A percentile compares a stretch with the other conserved stretches of the same genome.
Conservation (phyloP, 2,797 vertebrate species). For the Melanotaenia trifasciata region DNA sequence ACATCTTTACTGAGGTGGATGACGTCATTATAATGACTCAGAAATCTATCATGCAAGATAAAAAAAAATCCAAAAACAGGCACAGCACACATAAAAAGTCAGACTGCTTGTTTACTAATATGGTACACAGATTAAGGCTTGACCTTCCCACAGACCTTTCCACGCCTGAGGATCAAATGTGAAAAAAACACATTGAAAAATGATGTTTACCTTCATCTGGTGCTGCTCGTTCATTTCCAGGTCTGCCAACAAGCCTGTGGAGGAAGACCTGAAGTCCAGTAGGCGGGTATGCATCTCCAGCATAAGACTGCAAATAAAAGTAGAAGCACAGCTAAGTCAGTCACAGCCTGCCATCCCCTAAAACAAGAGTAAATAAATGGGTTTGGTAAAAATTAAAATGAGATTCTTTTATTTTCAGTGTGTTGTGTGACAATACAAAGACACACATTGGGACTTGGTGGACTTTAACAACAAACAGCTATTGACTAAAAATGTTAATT, state of each 20-base stretch:
- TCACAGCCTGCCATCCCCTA: not conserved
- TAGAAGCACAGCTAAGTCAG: slow-evolving; percentile 3
- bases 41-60: not conserved
- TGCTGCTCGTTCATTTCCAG: slow-evolving; percentile 82
- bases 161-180: not conserved
- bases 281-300: slow-evolving; percentile 85
- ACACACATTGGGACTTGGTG: not conserved
- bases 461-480: too few relatives aligned
- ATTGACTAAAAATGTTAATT: not conserved
- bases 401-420: not conserved
- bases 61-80: not conserved
- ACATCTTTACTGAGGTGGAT: slow-evolving; percentile 12
- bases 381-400: not conserved
- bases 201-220: slow-evolving; percentile 82
- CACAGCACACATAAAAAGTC: not conserved
- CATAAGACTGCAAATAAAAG: slow-evolving; percentile 77
- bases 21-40: not conserved
- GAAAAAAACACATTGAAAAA: not conserved
- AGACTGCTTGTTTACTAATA: not conserved
- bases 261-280: slow-evolving; percentile 82
- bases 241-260: slow-evolving; percentile 82
- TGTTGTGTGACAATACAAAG: not conserved
- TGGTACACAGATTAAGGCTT: not conserved
- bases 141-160: not conserved
- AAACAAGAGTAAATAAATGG: not conserved